Conservation (phyloP, 2,888 invertebrate species). For the Carabus problematicus region DNA sequence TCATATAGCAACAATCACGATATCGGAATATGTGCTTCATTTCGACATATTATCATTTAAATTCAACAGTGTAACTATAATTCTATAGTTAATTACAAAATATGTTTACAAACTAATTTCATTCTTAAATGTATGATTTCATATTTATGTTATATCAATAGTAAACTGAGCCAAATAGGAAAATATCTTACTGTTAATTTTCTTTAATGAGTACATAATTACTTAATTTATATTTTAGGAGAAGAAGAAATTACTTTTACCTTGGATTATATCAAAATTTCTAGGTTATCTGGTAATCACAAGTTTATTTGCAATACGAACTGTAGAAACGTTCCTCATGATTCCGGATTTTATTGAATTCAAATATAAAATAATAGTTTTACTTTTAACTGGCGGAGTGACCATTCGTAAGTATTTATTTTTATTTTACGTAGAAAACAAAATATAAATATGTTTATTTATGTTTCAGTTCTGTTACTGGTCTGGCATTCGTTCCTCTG, state of each 20-base stretch:
- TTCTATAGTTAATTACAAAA: too few species aligned
- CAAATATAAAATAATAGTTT: background rate
- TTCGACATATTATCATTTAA: too few species aligned
- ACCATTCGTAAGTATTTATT: slow-evolving; percentile 19
- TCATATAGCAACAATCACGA: too few species aligned
- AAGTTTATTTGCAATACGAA: background rate
- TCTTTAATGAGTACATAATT: background rate
- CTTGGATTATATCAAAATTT: slow-evolving; percentile 30
- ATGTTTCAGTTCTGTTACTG: slow-evolving; percentile 17
- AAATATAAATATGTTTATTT: background rate
- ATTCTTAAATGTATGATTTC: too few species aligned
- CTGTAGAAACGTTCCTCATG: background rate
- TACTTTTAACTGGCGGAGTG: slow-evolving; percentile 2
- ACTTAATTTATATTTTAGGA: slow-evolving; percentile 7
- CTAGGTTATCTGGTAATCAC: slow-evolving; percentile 18
- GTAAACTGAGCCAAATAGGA: too few species aligned
- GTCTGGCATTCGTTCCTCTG: slow-evolving; percentile 32
- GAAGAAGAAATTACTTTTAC: slow-evolving; percentile 22
- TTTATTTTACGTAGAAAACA: background rate
- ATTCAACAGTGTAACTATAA: too few species aligned
- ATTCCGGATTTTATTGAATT: background rate
- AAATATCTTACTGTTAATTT: too few species aligned
- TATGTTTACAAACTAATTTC: too few species aligned
- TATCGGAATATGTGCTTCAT: too few species aligned
- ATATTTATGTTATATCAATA: too few species aligned